phyloP scores from a whole-genome alignment of 2,113 vertebrate species.

The Uria aalge region DNA sequence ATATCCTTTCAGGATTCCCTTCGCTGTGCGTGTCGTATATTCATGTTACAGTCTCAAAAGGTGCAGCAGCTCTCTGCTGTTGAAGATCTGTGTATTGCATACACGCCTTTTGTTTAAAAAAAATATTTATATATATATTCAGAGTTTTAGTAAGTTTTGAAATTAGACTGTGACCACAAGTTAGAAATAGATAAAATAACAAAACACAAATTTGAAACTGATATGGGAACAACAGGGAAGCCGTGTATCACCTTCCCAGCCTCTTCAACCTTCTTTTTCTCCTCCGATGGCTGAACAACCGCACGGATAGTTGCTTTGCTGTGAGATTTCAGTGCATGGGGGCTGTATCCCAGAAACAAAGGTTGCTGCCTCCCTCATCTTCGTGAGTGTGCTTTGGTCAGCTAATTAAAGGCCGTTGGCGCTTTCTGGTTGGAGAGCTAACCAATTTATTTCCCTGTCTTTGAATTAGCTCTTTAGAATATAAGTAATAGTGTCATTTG shows the following conservation, averaged over 20 bases:
- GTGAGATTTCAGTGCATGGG: neutral
- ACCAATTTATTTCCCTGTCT: neutral
- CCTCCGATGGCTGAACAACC: neutral
- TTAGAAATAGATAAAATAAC: neutral
- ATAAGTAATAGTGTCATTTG: neutral
- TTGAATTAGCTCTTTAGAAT: neutral
- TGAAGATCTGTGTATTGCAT: neutral
- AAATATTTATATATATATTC: neutral
- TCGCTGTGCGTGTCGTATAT: neutral
- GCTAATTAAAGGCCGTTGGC: neutral
- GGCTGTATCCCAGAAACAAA: neutral
- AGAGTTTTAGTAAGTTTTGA: neutral
- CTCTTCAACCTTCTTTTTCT: neutral
- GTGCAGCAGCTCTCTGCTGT: neutral
- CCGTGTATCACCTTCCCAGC: neutral
- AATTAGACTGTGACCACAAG: neutral
- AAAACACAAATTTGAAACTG: neutral
- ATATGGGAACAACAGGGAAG: neutral
- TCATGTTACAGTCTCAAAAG: neutral
- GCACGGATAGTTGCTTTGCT: rapidly evolving
- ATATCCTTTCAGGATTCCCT: neutral
- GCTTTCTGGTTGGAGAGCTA: neutral
- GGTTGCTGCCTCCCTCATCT: neutral
- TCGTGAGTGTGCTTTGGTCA: neutral
- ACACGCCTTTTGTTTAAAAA: neutral